phyloP scores from a whole-genome alignment of 2,113 vertebrate species.

The Naja naja region DNA sequence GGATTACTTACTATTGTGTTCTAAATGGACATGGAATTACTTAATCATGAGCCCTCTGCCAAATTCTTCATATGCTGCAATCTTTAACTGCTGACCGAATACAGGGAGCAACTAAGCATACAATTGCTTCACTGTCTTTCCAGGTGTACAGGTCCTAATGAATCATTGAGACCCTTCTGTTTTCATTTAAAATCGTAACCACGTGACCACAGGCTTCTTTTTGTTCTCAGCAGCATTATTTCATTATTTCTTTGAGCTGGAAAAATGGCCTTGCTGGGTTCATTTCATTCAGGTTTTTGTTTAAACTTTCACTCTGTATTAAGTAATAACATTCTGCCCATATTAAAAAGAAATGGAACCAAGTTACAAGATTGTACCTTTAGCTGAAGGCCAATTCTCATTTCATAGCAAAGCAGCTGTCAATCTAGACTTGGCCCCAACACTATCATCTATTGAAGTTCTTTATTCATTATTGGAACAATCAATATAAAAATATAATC shows the following conservation, averaged over 20 bases:
- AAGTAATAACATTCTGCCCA: background rate
- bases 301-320: constrained; percentile 32
- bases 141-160: background rate
- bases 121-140: background rate
- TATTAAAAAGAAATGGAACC: background rate
- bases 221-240: constrained; percentile 18
- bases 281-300: constrained; percentile 45
- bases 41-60: background rate
- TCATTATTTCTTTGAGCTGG: constrained; percentile 34
- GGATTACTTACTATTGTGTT: background rate
- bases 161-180: background rate
- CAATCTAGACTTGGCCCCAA: background rate
- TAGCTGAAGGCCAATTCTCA: constrained; percentile 1
- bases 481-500: constrained; percentile 1
- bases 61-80: background rate
- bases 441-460: constrained; percentile 15
- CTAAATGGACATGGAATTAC: background rate
- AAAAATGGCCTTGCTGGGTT: constrained; percentile 7
- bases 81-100: background rate
- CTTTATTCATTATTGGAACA: constrained; percentile 2
- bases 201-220: background rate
- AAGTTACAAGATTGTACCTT: background rate
- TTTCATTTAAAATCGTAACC: background rate
- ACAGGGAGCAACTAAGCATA: background rate
- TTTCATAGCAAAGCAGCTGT: background rate